A percentile compares a stretch with the other conserved stretches of the same genome.
Conservation (phyloP, 2,888 invertebrate genomes). For the Dynastes maya region DNA sequence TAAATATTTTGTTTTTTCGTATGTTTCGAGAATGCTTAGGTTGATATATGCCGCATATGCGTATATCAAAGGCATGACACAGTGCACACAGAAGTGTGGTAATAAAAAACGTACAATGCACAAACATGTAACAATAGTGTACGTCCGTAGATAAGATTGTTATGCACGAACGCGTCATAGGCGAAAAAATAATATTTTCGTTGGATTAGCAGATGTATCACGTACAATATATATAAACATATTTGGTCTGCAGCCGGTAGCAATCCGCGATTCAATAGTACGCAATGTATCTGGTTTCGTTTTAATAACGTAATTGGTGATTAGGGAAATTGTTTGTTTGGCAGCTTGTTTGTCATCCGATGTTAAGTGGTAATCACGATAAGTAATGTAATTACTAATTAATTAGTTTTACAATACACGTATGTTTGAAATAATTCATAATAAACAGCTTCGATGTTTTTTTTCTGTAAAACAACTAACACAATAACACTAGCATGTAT, state of each 20-base stretch:
- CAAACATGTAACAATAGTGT: slow-evolving; percentile 6
- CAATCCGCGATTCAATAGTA: background rate
- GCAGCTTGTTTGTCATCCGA: too few species aligned
- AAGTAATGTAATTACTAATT: too few species aligned
- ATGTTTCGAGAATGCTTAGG: slow-evolving; percentile 5
- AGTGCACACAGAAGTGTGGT: background rate
- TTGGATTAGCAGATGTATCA: slow-evolving; percentile 6
- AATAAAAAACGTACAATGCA: slow-evolving; percentile 29
- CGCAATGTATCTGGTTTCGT: slow-evolving; percentile 4
- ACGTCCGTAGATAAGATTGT: slow-evolving; percentile 35
- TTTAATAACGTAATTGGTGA: background rate
- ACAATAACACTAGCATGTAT: too few species aligned
- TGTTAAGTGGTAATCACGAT: too few species aligned
- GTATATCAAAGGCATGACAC: slow-evolving; percentile 2
- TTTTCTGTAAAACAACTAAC: too few species aligned
- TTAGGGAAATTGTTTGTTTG: background rate
- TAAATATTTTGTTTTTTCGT: slow-evolving; percentile 18
- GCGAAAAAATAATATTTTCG: slow-evolving; percentile 16
- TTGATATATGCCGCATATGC: background rate
- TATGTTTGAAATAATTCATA: too few species aligned
- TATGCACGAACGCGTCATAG: slow-evolving; percentile 27
- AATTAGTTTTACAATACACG: too few species aligned
- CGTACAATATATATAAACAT: background rate
- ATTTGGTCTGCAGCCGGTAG: background rate
- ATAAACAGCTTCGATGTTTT: too few species aligned